Percentiles rank a stretch among this genome's conserved stretches.
phyloP scores from a whole-genome alignment of 2,797 vertebrate genomes.

The Octomys mimax region DNA sequence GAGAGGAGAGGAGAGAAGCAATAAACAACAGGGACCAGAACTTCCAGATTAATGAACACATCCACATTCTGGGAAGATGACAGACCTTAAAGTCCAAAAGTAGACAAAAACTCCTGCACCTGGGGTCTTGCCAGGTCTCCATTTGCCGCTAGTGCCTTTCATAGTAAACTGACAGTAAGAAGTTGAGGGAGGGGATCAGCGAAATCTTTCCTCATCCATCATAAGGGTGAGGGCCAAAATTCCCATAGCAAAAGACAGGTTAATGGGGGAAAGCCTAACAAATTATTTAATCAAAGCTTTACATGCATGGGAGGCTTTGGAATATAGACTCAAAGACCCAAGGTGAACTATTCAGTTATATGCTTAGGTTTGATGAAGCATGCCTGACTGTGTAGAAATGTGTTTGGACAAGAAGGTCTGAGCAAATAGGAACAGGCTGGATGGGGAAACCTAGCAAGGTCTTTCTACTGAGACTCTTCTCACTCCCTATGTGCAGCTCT shows the following conservation, averaged over 20 bases:
- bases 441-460: neutral
- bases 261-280: neutral
- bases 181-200: neutral
- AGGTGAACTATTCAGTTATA: neutral
- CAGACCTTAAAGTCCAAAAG: no score
- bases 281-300: neutral
- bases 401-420: neutral
- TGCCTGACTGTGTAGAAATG: rapidly evolving
- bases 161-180: neutral
- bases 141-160: neutral
- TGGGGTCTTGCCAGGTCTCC: no score
- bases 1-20: neutral
- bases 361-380: neutral
- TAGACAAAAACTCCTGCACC: neutral
- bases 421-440: neutral
- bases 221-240: neutral
- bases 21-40: neutral
- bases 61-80: neutral
- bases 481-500: rapidly evolving
- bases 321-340: neutral
- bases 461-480: no score
- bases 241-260: neutral
- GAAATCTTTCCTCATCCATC: neutral
- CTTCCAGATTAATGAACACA: neutral
- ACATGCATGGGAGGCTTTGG: neutral